These are phyloP conservation scores for Mellivora capensis DNA, from an alignment of 2,113 vertebrate genomes.

Conservation along the genomic window DNA sequence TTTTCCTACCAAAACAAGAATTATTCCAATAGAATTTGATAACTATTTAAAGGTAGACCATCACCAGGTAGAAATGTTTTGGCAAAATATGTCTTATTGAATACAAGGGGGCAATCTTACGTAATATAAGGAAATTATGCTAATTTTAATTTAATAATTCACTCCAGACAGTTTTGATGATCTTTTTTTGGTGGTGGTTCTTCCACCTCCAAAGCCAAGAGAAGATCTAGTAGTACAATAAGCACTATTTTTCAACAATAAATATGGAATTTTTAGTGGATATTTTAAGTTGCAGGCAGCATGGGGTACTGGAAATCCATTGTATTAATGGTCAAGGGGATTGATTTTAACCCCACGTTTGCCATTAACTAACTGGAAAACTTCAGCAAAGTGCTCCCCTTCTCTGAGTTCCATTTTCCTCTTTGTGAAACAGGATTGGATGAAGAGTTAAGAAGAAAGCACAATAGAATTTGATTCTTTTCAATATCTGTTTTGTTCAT, in stretches of 20 bases:
- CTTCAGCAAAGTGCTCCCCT: neutral
- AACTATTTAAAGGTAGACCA: neutral
- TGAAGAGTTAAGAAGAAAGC: neutral
- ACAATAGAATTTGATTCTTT: neutral
- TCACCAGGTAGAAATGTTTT: neutral
- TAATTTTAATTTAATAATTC: slow-evolving; percentile 5
- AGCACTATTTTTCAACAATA: neutral
- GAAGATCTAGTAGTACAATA: neutral
- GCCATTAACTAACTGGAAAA: neutral
- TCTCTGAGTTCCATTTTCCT: neutral
- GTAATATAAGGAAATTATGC: neutral
- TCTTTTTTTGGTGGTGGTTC: neutral
- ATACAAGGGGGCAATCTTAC: neutral
- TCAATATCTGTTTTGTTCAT: neutral
- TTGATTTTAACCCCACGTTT: neutral
- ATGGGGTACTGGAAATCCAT: neutral
- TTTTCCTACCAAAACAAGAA: slow-evolving; percentile 7
- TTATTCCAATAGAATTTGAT: neutral
- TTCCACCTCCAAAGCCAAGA: neutral
- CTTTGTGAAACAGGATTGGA: neutral
- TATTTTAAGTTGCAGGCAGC: neutral
- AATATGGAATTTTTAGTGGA: neutral
- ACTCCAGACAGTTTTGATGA: neutral
- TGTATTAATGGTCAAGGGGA: neutral
- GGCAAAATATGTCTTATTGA: neutral